These are phyloP conservation scores for Aradophagus sp. DNA, from an alignment of 1,140 invertebrate genomes.

Conservation along the genomic window DNA sequence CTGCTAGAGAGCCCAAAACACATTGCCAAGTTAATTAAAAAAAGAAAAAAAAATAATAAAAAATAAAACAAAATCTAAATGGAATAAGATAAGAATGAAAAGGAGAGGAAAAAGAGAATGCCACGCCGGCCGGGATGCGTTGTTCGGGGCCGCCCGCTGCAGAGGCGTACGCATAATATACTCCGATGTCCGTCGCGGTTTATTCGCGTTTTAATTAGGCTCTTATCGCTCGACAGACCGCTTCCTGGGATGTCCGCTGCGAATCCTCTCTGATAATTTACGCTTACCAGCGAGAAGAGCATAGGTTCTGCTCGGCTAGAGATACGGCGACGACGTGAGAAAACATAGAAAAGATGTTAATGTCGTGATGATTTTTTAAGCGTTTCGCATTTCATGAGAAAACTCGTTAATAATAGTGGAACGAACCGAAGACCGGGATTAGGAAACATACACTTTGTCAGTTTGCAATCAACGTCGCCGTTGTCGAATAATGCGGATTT, in stretches of 20 bases:
- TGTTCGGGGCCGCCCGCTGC: constrained; percentile 20
- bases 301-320: constrained; percentile 6
- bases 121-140: constrained; percentile 3
- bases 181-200: constrained; percentile 43
- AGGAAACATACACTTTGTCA: constrained; percentile 14
- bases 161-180: constrained; percentile 41
- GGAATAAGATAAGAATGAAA: constrained; percentile 41
- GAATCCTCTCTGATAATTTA: constrained; percentile 50
- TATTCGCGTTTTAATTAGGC: constrained; percentile 57
- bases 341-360: constrained; percentile 26
- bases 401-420: no score
- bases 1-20: constrained; percentile 56
- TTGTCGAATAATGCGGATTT: constrained; percentile 29
- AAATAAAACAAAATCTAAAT: constrained; percentile 44
- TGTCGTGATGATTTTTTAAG: constrained; percentile 22
- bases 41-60: constrained; percentile 42
- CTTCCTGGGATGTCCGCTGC: constrained; percentile 44
- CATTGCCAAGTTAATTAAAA: constrained; percentile 56
- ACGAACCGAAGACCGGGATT: constrained; percentile 30
- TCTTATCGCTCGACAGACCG: constrained; percentile 47
- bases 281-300: constrained; percentile 34
- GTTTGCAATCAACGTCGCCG: constrained; percentile 6
- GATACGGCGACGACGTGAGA: constrained; percentile 18
- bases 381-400: constrained; percentile 10
- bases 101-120: constrained; percentile 45